Conservation (phyloP, 2,113 vertebrate genomes). For the Bubalus kerabau region DNA sequence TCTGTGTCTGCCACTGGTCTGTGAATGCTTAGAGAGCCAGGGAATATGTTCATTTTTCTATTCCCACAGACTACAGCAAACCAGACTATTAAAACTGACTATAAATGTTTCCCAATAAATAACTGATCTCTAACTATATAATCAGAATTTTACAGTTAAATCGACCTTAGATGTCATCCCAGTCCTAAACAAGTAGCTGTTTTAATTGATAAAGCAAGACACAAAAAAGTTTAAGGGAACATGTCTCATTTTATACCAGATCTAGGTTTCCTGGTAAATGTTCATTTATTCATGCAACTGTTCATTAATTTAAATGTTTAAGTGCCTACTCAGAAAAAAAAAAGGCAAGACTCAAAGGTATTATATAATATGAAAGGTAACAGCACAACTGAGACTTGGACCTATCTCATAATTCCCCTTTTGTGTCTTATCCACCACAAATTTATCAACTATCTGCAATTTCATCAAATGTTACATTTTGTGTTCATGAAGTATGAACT, state of each 20-base stretch:
- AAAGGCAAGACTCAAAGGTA: neutral
- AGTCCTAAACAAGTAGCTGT: neutral
- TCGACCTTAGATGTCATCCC: neutral
- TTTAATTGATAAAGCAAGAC: neutral
- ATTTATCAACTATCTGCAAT: neutral
- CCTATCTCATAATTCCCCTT: neutral
- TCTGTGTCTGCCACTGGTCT: neutral
- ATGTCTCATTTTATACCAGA: neutral
- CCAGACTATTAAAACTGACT: neutral
- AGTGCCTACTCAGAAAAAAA: neutral
- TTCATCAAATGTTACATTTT: slow-evolving; percentile 11
- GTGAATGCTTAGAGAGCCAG: neutral
- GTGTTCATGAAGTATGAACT: neutral
- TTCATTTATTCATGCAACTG: neutral
- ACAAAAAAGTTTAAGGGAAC: neutral
- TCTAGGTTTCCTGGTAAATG: neutral
- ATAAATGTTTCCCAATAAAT: neutral
- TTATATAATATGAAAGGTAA: neutral
- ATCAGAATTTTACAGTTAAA: slow-evolving; percentile 10
- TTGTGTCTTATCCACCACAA: neutral
- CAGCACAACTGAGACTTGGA: neutral
- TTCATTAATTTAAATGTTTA: neutral
- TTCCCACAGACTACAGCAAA: neutral
- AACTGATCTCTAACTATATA: neutral
- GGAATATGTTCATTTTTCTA: neutral